phyloP scores from a whole-genome alignment of 2,888 invertebrate species.

The Spicauda simplicius region DNA sequence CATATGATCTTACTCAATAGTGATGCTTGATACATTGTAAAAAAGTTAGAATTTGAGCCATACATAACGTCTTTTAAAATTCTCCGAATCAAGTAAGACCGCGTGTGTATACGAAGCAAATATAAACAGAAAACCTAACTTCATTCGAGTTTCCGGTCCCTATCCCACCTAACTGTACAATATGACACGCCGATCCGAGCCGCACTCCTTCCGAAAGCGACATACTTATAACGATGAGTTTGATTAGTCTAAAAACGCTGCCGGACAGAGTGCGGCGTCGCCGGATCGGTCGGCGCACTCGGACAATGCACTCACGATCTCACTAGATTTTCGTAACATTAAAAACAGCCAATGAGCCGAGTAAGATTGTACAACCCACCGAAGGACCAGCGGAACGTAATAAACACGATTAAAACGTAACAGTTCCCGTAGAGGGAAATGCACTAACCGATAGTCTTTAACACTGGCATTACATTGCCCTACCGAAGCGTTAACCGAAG shows the following conservation, averaged over 20 bases:
- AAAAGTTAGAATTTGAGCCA: slow-evolving; percentile 34
- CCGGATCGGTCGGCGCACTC: not conserved
- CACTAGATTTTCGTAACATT: slow-evolving; percentile 21
- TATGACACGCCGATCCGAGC: slow-evolving; percentile 59
- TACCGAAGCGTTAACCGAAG: slow-evolving; percentile 65
- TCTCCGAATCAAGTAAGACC: slow-evolving; percentile 23
- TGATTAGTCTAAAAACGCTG: slow-evolving; percentile 18
- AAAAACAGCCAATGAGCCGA: slow-evolving; percentile 18
- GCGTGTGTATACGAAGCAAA: slow-evolving; percentile 26
- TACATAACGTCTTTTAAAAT: slow-evolving; percentile 30
- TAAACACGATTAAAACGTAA: slow-evolving; percentile 39
- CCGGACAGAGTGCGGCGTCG: not conserved
- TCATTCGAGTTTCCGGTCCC: slow-evolving; percentile 61
- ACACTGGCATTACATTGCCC: slow-evolving; percentile 68
- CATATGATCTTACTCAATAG: slow-evolving; percentile 35
- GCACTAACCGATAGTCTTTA: slow-evolving; percentile 64
- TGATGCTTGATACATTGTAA: slow-evolving; percentile 30
- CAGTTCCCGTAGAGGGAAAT: slow-evolving; percentile 52
- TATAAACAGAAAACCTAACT: slow-evolving; percentile 18
- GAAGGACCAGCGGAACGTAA: slow-evolving; percentile 26
- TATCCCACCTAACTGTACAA: slow-evolving; percentile 58
- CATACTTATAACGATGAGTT: slow-evolving; percentile 37
- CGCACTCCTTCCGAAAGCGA: slow-evolving; percentile 23
- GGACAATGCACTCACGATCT: slow-evolving; percentile 19
- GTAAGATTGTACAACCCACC: slow-evolving; percentile 17